These are phyloP conservation scores for Esox lucius DNA, from an alignment of 2,797 vertebrate species.

Conservation along the genomic window DNA sequence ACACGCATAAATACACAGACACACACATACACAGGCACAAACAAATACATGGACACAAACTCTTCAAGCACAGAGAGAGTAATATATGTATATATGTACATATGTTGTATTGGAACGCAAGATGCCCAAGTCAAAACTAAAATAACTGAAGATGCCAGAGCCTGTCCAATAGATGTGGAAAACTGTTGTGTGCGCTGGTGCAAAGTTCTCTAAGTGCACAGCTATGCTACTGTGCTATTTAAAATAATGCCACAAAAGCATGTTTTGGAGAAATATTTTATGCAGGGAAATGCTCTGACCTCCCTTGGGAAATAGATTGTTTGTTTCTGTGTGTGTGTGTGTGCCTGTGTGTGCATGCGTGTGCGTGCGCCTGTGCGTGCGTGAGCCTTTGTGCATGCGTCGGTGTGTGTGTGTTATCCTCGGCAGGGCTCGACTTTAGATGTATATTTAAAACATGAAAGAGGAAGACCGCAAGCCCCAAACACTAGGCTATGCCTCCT, in stretches of 20 bases:
- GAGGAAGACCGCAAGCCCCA: conserved; percentile 5
- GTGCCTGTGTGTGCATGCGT: not conserved
- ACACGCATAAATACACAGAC: not conserved
- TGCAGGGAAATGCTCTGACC: conserved; percentile 28
- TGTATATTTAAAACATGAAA: conserved; percentile 24
- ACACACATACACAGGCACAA: not conserved
- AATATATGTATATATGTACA: not conserved
- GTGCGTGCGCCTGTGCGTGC: conserved; percentile 26
- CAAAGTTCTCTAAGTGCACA: not conserved
- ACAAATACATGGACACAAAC: not conserved
- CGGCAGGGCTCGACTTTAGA: conserved; percentile 9
- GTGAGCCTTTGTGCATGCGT: not conserved
- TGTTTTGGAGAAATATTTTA: conserved; percentile 21
- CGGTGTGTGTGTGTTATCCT: not conserved
- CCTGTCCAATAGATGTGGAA: not conserved
- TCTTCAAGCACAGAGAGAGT: not conserved
- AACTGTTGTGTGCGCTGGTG: not conserved
- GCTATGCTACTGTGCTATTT: not conserved
- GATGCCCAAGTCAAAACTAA: not conserved
- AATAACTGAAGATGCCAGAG: not conserved
- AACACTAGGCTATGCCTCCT: not conserved
- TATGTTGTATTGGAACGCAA: not conserved
- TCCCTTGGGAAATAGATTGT: conserved; percentile 23
- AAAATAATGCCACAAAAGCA: conserved; percentile 11
- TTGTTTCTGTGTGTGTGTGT: conserved; percentile 12